These are phyloP conservation scores for Heliconius hewitsoni DNA, from an alignment of 1,140 invertebrate genomes.

Conservation along the genomic window DNA sequence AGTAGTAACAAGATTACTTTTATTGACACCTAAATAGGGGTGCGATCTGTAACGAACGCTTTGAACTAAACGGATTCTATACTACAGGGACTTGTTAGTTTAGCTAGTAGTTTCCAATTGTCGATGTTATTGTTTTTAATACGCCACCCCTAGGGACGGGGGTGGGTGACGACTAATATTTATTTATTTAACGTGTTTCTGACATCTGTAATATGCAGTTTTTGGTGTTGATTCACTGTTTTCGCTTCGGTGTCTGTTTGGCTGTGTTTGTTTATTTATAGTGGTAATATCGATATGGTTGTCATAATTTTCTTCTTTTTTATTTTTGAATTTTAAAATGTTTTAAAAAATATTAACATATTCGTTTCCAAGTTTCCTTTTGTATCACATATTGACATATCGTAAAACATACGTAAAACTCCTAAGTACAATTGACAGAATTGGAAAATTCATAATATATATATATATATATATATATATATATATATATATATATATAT, in stretches of 20 bases:
- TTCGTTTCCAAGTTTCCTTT: too few relatives aligned
- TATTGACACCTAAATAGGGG: conserved; percentile 5
- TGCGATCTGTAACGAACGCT: conserved; percentile 16
- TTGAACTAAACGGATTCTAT: conserved; percentile 27
- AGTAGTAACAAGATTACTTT: conserved; percentile 9
- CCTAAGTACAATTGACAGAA: too few relatives aligned
- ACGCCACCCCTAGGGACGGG: conserved; percentile 45
- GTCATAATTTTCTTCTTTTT: too few relatives aligned
- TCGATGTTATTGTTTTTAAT: conserved; percentile 66
- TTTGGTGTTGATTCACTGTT: background rate
- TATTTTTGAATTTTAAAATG: too few relatives aligned
- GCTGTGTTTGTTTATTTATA: too few relatives aligned
- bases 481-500: too few relatives aligned
- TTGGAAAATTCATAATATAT: too few relatives aligned
- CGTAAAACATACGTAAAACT: too few relatives aligned
- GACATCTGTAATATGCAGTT: conserved; percentile 1
- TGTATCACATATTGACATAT: too few relatives aligned
- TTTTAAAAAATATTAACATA: too few relatives aligned
- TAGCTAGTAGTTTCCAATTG: conserved; percentile 52
- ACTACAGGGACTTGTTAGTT: conserved; percentile 58
- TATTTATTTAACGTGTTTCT: conserved; percentile 10
- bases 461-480: too few relatives aligned
- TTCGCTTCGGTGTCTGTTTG: background rate
- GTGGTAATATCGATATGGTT: too few relatives aligned
- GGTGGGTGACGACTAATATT: conserved; percentile 27